Evolutionary conservation across 2,113 vertebrate species (phyloP).

Genomic region (Rhinolophus sinicus): DNA sequence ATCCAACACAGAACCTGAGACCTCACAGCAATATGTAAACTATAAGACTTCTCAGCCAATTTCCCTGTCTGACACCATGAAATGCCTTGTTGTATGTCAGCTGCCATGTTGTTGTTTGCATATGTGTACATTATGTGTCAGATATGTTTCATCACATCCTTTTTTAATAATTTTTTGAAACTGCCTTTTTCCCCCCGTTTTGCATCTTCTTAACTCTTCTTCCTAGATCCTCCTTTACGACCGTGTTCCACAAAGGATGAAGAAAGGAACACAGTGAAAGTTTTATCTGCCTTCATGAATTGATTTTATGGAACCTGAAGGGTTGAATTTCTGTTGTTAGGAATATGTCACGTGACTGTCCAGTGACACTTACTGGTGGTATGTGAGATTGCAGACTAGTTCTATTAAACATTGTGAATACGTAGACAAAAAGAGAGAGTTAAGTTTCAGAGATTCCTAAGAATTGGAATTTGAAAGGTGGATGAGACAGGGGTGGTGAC

Average conservation of each 20-base stretch:
- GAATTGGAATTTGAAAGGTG: conserved; percentile 54
- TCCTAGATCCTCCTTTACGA: conserved; percentile 6
- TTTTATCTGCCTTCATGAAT: conserved; percentile 47
- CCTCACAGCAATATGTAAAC: background rate
- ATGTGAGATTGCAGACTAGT: conserved; percentile 65
- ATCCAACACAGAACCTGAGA: conserved; percentile 5
- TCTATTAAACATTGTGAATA: conserved; percentile 62
- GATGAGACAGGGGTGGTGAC: background rate
- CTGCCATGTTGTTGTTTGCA: conserved; percentile 12
- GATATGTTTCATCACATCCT: conserved; percentile 24
- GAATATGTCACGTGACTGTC: conserved; percentile 65
- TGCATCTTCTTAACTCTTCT: conserved; percentile 36
- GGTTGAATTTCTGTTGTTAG: conserved; percentile 54
- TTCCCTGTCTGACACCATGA: background rate
- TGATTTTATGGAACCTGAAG: conserved; percentile 53
- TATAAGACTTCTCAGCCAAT: background rate
- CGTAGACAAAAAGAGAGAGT: conserved; percentile 47
- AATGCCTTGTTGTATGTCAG: background rate
- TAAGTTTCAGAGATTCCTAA: conserved; percentile 27
- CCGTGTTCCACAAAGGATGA: conserved; percentile 55
- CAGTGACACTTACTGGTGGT: conserved; percentile 74
- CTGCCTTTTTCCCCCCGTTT: background rate
- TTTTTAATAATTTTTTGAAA: conserved; percentile 64
- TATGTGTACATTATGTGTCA: conserved; percentile 7
- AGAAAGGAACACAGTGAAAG: conserved; percentile 54